Percentiles rank a stretch among this genome's conserved stretches.
Evolutionary conservation across 2,113 vertebrate species (phyloP).

Genomic region (Hirundichthys speculiger): DNA sequence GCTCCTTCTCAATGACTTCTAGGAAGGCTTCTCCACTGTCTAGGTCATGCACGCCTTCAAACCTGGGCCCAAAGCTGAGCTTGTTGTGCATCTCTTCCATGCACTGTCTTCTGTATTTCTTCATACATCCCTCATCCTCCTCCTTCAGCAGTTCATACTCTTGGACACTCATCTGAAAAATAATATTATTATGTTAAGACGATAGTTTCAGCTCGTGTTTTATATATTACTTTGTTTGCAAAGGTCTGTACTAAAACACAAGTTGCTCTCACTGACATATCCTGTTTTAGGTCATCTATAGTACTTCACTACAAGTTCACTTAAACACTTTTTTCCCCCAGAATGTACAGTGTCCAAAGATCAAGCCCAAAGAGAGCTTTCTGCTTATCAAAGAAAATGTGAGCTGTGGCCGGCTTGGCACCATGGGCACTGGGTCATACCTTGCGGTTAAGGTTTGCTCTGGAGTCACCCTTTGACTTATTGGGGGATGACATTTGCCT

Average conservation of each 20-base stretch:
- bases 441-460: conserved; percentile 87
- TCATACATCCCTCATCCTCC: conserved; percentile 92
- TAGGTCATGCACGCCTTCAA: conserved; percentile 88
- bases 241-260: no score
- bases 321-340: no score
- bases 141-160: conserved; percentile 92
- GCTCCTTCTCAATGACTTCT: conserved; percentile 92
- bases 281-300: no score
- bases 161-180: conserved; percentile 92
- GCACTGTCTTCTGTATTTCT: conserved; percentile 90
- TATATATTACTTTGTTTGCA: no score
- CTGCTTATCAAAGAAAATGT: not conserved
- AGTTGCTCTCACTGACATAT: no score
- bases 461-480: conserved; percentile 80
- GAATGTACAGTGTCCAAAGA: no score
- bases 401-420: no score
- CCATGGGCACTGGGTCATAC: conserved; percentile 72
- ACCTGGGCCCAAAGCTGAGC: conserved; percentile 93
- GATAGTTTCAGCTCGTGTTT: not conserved
- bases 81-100: conserved; percentile 97
- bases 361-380: no score
- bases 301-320: no score
- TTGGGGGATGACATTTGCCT: conserved; percentile 92
- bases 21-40: conserved; percentile 92
- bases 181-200: not conserved